phyloP scores from a whole-genome alignment of 2,888 invertebrate genomes.

The Melitaea athalia region DNA sequence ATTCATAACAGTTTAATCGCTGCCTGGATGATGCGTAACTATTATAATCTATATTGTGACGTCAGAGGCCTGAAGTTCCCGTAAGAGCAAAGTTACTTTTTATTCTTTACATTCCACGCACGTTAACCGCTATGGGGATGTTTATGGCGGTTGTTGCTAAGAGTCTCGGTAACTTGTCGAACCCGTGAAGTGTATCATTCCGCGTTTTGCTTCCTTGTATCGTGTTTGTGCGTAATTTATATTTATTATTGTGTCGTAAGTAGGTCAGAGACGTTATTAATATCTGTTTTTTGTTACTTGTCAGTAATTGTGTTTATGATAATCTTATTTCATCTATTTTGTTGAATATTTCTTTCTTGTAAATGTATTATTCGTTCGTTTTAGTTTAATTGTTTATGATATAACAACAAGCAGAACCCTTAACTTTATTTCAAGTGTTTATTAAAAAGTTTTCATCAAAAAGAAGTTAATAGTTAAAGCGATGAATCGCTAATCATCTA shows the following conservation, averaged over 20 bases:
- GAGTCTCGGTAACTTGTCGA: conserved; percentile 16
- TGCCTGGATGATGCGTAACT: too few relatives aligned
- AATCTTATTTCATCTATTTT: conserved; percentile 4
- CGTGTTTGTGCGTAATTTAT: not conserved
- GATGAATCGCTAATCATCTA: too few relatives aligned
- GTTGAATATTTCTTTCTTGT: not conserved
- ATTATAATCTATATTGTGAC: too few relatives aligned
- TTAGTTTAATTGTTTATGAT: too few relatives aligned
- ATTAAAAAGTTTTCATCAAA: too few relatives aligned
- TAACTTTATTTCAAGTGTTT: too few relatives aligned
- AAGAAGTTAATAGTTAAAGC: too few relatives aligned
- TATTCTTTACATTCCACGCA: conserved; percentile 15
- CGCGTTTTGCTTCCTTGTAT: not conserved
- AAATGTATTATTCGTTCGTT: too few relatives aligned
- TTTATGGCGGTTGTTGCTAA: conserved; percentile 19
- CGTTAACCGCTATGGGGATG: conserved; percentile 11
- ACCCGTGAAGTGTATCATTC: conserved; percentile 1
- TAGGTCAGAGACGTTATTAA: not conserved
- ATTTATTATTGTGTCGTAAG: not conserved
- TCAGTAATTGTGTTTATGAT: not conserved
- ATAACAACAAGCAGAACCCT: too few relatives aligned
- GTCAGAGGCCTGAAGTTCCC: too few relatives aligned
- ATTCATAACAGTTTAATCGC: too few relatives aligned
- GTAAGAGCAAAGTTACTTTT: conserved; percentile 17
- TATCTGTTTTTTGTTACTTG: not conserved